Base-by-base conservation (phyloP, 1,140 invertebrate species). In the Harpegnathos saltator region DNA sequence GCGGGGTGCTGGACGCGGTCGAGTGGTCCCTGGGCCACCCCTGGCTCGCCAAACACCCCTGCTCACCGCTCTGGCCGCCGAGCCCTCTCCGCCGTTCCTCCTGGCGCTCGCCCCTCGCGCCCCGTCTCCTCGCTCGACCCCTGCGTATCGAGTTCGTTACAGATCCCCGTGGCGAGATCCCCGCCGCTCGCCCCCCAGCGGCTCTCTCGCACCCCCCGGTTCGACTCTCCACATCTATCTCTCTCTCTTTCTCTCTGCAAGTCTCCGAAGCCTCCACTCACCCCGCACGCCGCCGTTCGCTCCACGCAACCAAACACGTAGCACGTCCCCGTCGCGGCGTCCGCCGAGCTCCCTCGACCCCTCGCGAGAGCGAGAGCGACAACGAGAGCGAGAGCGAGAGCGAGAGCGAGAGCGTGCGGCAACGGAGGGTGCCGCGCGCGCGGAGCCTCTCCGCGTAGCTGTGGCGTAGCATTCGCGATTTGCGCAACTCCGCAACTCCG, bases 91-190 rank as follows among this genome's bases (percentile, higher is more conserved):
- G 69, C 68, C 72, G 68, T 72, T 81, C 72, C 58, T 66, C 33
- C 61, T 26, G 52, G 59, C 14, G 24, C 38, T 22, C 72, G 52
- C 22, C 44, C 48, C 77, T 68, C 56, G 33, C 22, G 1, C 24
- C 56, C 72, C 56, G 54, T 65, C 72, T 58, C 77, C 83, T 77
- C n/a, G n/a, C 74, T n/a, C 84, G 50, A 73, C 68, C 89, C 91
- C 89, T 87, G 80, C 89, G 86, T 92, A 93, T 93, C 91, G 93
- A 94, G 92, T 94, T 92, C 92, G 92, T 93, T 94, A 94, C 88
- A 93, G 93, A 94, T 94, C 91, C 92, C 92, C 85, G 89, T 91
- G 74, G 90, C 84, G 89, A 93, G 92, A 93, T 93, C 92, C 89
- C 90, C 89, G 87, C 87, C 90, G 86, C 87, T 33, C 29, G 5